Evolutionary conservation across 2,888 invertebrate species (phyloP).

Genomic region (Neoaliturus tenellus): DNA sequence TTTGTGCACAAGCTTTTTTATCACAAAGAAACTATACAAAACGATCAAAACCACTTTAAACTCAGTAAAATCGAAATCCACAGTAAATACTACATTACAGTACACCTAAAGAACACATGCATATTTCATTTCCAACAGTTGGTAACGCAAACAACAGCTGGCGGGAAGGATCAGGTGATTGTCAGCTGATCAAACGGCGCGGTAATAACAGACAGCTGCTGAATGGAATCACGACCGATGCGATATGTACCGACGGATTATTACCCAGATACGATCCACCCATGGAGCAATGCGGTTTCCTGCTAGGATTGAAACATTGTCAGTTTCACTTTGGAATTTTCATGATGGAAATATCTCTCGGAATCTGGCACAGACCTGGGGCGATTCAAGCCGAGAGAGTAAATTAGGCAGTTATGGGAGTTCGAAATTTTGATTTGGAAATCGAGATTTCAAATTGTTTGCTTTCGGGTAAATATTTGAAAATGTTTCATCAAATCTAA

Average conservation of each 20-base stretch:
- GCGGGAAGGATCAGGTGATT: conserved; percentile 36
- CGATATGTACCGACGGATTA: conserved; percentile 27
- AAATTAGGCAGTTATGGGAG: no score
- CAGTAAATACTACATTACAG: neutral
- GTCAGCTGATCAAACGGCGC: conserved; percentile 26
- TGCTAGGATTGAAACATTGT: conserved; percentile 29
- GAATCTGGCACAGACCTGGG: conserved; percentile 5
- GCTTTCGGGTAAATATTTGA: no score
- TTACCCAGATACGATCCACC: conserved; percentile 30
- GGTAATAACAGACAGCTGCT: conserved; percentile 30
- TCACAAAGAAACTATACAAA: no score
- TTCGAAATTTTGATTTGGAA: no score
- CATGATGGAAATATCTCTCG: conserved; percentile 27
- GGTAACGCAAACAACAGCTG: conserved; percentile 37
- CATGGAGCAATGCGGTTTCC: conserved; percentile 11
- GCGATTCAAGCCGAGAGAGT: neutral
- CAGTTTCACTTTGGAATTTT: conserved; percentile 27
- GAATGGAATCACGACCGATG: conserved; percentile 35
- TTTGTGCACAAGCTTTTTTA: no score
- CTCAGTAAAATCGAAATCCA: no score
- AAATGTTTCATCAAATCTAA: no score
- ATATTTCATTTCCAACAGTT: conserved; percentile 23
- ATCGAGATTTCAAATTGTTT: no score
- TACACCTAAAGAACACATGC: neutral
- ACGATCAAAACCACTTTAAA: no score